Percentiles rank a stretch among this genome's conserved stretches.
These are phyloP conservation scores for Leptoclinus maculatus DNA, from an alignment of 2,797 vertebrate genomes.

Conservation along the genomic window DNA sequence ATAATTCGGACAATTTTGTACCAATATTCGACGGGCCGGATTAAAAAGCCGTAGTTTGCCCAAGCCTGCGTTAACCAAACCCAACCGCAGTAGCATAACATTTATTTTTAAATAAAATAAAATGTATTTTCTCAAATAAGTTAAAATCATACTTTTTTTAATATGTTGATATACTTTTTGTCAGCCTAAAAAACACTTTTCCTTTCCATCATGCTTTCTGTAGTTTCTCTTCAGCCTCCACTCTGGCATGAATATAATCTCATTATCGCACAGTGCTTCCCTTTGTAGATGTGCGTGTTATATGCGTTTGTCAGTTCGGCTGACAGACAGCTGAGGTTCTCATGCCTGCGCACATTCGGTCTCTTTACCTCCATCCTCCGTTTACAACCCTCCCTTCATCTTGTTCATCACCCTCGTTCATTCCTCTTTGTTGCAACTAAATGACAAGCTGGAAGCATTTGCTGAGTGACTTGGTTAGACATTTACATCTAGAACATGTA, in stretches of 20 bases:
- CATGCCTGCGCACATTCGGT: not conserved
- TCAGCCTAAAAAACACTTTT: too few species aligned
- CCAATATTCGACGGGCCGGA: too few species aligned
- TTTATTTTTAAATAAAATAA: too few species aligned
- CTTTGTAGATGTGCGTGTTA: not conserved
- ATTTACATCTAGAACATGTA: not conserved
- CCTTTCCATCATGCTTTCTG: not conserved
- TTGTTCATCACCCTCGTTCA: not conserved
- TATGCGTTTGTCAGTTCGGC: not conserved
- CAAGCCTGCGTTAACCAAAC: not conserved
- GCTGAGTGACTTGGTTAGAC: slow-evolving; percentile 9
- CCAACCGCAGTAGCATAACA: not conserved
- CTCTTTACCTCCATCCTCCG: not conserved
- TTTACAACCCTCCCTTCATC: not conserved
- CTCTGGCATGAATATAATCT: not conserved
- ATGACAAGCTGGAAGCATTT: slow-evolving; percentile 5
- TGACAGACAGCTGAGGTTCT: not conserved
- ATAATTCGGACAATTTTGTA: too few species aligned
- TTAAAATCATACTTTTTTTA: too few species aligned
- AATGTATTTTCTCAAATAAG: too few species aligned
- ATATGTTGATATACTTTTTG: too few species aligned
- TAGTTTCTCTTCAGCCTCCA: not conserved
- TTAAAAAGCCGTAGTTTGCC: too few species aligned
- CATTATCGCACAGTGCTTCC: not conserved
- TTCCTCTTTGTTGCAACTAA: slow-evolving; percentile 6